These are phyloP conservation scores for Zaprionus gabonicus DNA, from an alignment of 1,140 invertebrate species.

Conservation along the genomic window DNA sequence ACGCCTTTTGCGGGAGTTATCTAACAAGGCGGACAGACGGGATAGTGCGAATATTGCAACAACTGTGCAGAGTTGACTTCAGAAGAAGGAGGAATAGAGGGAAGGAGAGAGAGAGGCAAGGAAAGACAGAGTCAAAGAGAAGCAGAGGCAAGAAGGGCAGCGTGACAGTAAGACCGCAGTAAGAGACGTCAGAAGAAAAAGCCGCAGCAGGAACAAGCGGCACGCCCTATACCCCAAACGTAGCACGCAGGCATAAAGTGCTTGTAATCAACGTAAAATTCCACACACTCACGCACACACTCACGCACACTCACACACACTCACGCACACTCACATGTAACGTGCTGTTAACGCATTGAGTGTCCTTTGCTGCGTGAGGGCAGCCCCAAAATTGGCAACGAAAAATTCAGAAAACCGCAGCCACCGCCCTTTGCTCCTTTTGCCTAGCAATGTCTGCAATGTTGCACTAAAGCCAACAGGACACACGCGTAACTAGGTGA, in stretches of 20 bases:
- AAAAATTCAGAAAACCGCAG: slow-evolving; percentile 15
- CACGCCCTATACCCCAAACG: slow-evolving; percentile 66
- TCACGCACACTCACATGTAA: slow-evolving; percentile 22
- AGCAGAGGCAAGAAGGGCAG: neutral
- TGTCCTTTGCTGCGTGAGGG: slow-evolving; percentile 39
- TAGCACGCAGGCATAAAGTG: slow-evolving; percentile 74
- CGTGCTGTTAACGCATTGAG: slow-evolving; percentile 44
- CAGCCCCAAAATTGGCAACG: slow-evolving; percentile 39
- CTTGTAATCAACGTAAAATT: slow-evolving; percentile 81
- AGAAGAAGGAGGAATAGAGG: slow-evolving; percentile 16
- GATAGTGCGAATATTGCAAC: slow-evolving; percentile 74
- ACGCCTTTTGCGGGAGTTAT: slow-evolving; percentile 27
- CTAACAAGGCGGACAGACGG: slow-evolving; percentile 34
- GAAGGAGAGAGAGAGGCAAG: neutral
- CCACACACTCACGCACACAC: slow-evolving; percentile 51
- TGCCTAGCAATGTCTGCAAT: slow-evolving; percentile 72
- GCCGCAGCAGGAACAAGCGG: neutral
- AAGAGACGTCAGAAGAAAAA: neutral
- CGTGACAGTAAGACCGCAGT: neutral
- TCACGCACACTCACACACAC: slow-evolving; percentile 4
- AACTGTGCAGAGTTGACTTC: slow-evolving; percentile 58
- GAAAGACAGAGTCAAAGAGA: neutral
- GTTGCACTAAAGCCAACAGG: slow-evolving; percentile 78
- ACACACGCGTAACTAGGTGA: slow-evolving; percentile 77
- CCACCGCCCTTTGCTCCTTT: slow-evolving; percentile 6